Conservation (phyloP, 2,113 vertebrate genomes). For the Thymallus thymallus region DNA sequence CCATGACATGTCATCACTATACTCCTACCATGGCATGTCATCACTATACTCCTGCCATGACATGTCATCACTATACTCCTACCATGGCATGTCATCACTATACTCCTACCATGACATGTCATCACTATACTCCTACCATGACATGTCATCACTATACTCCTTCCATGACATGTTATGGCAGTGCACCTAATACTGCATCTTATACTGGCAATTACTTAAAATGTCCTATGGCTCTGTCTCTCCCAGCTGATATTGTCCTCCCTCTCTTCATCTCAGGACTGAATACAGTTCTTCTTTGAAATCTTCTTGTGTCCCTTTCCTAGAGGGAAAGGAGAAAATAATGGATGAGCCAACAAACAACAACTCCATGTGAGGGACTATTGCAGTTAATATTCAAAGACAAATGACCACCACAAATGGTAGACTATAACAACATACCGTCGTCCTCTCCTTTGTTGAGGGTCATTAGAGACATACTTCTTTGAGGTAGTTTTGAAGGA, state of each 20-base stretch:
- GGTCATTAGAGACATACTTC: constrained; percentile 69
- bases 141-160: too few species aligned
- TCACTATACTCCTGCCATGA: too few species aligned
- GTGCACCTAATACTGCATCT: neutral
- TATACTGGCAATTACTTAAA: neutral
- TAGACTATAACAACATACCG: constrained; percentile 41
- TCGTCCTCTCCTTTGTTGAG: constrained; percentile 63
- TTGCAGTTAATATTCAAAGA: neutral
- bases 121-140: too few species aligned
- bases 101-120: neutral
- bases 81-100: neutral
- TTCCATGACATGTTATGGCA: neutral
- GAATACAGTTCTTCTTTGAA: constrained; percentile 74
- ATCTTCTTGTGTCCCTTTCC: constrained; percentile 49
- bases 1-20: too few species aligned
- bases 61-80: too few species aligned
- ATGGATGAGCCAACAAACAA: too few species aligned
- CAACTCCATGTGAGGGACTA: too few species aligned
- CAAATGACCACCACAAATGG: neutral
- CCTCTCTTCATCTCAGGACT: constrained; percentile 61
- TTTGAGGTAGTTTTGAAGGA: constrained; percentile 53
- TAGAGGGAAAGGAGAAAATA: neutral
- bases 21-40: too few species aligned
- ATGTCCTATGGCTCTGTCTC: neutral
- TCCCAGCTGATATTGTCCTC: neutral